Evolutionary conservation across 1,140 invertebrate species (phyloP).

Genomic region (Coptotermes formosanus): DNA sequence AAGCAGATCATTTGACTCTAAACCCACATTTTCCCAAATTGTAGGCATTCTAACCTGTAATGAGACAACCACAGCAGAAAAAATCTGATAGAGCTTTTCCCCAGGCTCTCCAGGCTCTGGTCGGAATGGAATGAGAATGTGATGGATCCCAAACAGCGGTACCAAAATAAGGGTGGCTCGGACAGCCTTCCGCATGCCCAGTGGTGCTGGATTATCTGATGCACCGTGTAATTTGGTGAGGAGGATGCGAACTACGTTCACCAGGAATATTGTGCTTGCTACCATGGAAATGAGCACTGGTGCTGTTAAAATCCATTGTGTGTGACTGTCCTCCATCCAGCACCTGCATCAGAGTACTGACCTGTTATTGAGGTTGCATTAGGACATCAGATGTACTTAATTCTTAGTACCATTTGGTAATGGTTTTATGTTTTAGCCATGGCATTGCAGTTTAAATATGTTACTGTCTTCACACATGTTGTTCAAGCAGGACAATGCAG

Average conservation of each 20-base stretch:
- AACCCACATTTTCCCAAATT: too few relatives aligned
- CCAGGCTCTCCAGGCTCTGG: conserved; percentile 46
- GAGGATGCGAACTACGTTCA: conserved; percentile 58
- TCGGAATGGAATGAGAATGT: conserved; percentile 54
- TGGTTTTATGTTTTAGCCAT: too few relatives aligned
- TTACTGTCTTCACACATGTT: too few relatives aligned
- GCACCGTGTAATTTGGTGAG: conserved; percentile 52
- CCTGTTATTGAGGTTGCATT: too few relatives aligned
- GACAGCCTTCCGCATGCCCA: conserved; percentile 47
- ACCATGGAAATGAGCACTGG: conserved; percentile 51
- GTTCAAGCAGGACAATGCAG: too few relatives aligned
- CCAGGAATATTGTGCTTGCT: conserved; percentile 55
- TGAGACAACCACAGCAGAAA: conserved; percentile 51
- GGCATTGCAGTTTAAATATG: too few relatives aligned
- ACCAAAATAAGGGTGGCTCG: conserved; percentile 56
- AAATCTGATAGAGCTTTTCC: conserved; percentile 49
- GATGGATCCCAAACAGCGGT: conserved; percentile 58
- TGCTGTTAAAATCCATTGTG: conserved; percentile 48
- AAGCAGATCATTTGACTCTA: too few relatives aligned
- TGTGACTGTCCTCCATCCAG: conserved; percentile 49
- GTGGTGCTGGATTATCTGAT: conserved; percentile 33
- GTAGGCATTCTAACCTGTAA: conserved; percentile 48
- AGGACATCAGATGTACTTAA: too few relatives aligned
- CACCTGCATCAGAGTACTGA: conserved; percentile 42
- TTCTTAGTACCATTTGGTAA: too few relatives aligned